phyloP scores from a whole-genome alignment of 2,113 vertebrate species.

The Bos indicus region DNA sequence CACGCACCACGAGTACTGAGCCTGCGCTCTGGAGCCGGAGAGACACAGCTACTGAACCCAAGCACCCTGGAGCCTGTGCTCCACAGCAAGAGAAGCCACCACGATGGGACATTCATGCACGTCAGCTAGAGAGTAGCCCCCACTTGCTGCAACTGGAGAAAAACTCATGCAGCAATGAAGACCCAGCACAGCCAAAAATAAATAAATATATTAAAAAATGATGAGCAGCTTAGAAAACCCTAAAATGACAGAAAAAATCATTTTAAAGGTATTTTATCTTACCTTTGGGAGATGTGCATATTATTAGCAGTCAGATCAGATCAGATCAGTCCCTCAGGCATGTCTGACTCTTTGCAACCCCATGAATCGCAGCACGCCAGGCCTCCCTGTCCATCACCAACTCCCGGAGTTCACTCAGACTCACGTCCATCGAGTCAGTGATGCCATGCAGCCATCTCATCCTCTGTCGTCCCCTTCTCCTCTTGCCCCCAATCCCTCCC shows the following conservation, averaged over 20 bases:
- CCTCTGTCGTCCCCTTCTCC: too few species aligned
- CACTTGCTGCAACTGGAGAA: background rate
- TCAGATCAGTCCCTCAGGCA: too few species aligned
- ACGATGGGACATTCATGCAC: accelerated
- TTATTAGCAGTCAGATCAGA: background rate
- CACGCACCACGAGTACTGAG: background rate
- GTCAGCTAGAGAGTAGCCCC: background rate
- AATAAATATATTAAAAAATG: background rate
- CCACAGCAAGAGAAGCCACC: background rate
- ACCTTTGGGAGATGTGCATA: background rate
- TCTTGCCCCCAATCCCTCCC: too few species aligned
- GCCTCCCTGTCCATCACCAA: too few species aligned
- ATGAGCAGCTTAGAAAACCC: background rate
- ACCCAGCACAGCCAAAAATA: background rate
- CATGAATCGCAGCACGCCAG: too few species aligned
- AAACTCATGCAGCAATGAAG: background rate
- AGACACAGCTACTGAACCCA: background rate
- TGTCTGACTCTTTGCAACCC: too few species aligned
- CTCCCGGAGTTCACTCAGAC: too few species aligned
- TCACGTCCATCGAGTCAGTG: too few species aligned
- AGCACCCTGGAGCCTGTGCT: background rate
- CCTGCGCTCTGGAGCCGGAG: accelerated
- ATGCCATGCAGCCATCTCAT: too few species aligned
- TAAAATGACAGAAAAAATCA: background rate
- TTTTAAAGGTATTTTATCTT: background rate